Conservation (phyloP, 1,140 invertebrate species). For the Musca vetustissima region DNA sequence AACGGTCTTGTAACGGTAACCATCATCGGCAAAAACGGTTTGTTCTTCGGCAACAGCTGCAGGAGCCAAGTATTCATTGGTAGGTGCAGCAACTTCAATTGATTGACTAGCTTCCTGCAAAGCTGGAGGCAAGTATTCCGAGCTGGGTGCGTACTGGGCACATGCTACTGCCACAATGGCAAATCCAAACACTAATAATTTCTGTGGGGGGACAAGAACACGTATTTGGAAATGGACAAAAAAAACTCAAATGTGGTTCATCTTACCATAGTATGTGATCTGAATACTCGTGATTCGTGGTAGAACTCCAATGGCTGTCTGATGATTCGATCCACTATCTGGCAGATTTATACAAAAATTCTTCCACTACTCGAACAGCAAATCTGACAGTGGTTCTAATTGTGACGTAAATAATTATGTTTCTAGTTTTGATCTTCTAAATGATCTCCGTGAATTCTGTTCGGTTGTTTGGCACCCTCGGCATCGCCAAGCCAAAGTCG, state of each 20-base stretch:
- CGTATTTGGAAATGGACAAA: too few species aligned
- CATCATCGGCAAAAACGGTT: conserved; percentile 33
- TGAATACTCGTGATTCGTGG: background rate
- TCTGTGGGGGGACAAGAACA: conserved; percentile 36
- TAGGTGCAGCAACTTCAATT: conserved; percentile 10
- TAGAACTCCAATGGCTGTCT: conserved; percentile 8
- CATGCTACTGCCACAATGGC: conserved; percentile 49
- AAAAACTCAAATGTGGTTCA: background rate
- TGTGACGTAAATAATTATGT: too few species aligned
- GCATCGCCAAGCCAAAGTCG: background rate
- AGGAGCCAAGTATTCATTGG: conserved; percentile 38
- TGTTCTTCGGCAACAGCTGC: conserved; percentile 11
- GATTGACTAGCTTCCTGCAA: conserved; percentile 27
- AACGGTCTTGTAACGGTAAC: conserved; percentile 39
- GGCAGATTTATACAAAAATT: conserved; percentile 15
- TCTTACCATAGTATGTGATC: background rate
- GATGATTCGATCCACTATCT: background rate
- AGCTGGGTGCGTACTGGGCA: conserved; percentile 43
- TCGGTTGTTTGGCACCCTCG: too few species aligned
- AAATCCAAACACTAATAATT: conserved; percentile 51
- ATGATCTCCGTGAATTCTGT: background rate
- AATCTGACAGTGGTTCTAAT: too few species aligned
- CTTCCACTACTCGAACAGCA: background rate
- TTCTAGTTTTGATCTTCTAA: background rate
- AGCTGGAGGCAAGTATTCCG: conserved; percentile 42